Base-by-base conservation (phyloP, 2,888 invertebrate genomes). In the Agrochola lota region DNA sequence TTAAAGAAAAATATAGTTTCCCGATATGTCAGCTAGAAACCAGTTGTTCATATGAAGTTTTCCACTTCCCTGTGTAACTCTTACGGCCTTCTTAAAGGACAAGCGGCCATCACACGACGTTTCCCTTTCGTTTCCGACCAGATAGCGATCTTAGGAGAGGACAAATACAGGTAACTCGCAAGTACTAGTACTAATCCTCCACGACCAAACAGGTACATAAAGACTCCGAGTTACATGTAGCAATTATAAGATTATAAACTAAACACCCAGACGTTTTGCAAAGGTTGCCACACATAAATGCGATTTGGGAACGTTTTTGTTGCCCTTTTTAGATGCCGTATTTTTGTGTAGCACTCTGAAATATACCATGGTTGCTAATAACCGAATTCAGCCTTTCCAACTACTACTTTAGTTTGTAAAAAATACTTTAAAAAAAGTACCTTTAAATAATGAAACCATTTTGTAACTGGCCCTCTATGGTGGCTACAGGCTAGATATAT, bases 111-210 rank as follows among this genome's bases (percentile, higher is more conserved):
- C 82, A 60, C 69, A 60, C 59, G 43, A 43, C 68, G 60, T 83
- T 86, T 84, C 70, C 74, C 86, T 86, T 86, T 86, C 84, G 20
- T 84, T 78, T 74, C 78, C 83, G 74, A 74, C 66, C 60, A 74
- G 86, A 84, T 78, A 62, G 59, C 52, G 7, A 84, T 78, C 83
- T 73, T 12, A 62, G 35, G 15, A 46, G 46, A 46, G 46, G 70
- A 71, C 74, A 71, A 75, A 46, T 43, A 26, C 74, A 76, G 69
- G 59, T 80, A 46, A 67, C 30, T 75, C 43, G 57, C 35, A 35
- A 55, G 59, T 59, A 71, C 60, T 9, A 35, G 23, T 15, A 62
- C 66, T 80, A 71, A 83, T 87, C 79, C 74, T 83, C 70, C 40
- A n/a, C 23, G 12, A 57, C n/a, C 30, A n/a, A 71, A 64, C 80